Evolutionary conservation across 2,888 invertebrate genomes (phyloP), one percentile per base, ranked within the genome.

Genomic region (Lasioglossum malachurum): DNA sequence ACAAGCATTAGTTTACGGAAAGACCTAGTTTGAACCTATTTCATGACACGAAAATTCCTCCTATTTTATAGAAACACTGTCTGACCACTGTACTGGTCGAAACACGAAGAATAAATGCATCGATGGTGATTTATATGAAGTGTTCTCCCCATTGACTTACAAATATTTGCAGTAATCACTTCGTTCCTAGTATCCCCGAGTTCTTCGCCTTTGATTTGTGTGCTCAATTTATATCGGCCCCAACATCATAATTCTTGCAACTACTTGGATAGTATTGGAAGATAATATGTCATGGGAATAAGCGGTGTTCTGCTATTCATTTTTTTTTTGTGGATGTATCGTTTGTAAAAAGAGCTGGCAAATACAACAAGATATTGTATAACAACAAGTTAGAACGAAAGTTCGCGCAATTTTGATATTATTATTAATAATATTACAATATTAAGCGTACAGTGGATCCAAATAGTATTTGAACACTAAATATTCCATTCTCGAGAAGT

Each of bases 141-240:
- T 75, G 60, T 60, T 75, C 53, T 73, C 57, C 67, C 75, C 80
- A 31, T 44, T 76, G 49, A 71, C 78, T 67, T n/a, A 49, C 80
- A 85, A 87, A 87, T 81, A 86, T 83, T 88, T 87, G 79, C 41
- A 44, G 87, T 60, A 86, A 86, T 87, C 85, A 87, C 64, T 84
- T 82, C 44, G 53, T 81, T 77, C 74, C 46, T 12, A 76, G 72
- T 87, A 84, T 87, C 81, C 27, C 64, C 71, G 78, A 76, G 60
- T 80, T 67, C 27, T 67, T 72, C 44, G 69, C 69, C 60, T 67
- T 60, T 87, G 83, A 87, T 88, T 87, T 85, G 83, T 81, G 80
- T 81, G 46, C 76, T 80, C 88, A 35, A 87, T 86, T 83, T 73
- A 73, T 83, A 83, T 86, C 85, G 19, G 4, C 46, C 72, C 71